A percentile compares a stretch with the other conserved stretches of the same genome.
phyloP scores from a whole-genome alignment of 2,113 vertebrate genomes.

The Piliocolobus tephrosceles region DNA sequence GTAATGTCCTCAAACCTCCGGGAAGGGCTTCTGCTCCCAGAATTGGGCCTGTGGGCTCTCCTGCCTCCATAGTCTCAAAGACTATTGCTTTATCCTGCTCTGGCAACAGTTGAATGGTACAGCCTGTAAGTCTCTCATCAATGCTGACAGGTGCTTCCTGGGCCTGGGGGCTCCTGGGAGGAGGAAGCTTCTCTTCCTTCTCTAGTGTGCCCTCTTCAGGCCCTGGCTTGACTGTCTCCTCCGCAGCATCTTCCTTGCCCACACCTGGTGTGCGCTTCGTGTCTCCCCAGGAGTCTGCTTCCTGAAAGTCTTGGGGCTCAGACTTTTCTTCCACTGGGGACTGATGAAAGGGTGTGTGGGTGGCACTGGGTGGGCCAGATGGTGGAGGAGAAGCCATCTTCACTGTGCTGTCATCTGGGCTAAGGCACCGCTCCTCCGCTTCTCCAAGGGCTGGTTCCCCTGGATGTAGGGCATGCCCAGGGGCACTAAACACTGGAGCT shows the following conservation, averaged over 20 bases:
- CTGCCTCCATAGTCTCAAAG: constrained; percentile 38
- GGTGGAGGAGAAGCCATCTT: constrained; percentile 95
- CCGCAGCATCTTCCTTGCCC: constrained; percentile 45
- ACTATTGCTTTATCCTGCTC: constrained; percentile 72
- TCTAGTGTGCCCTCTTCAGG: background rate
- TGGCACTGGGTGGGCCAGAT: constrained; percentile 94
- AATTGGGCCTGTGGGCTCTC: constrained; percentile 48
- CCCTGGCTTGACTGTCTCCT: background rate
- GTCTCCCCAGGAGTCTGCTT: constrained; percentile 76
- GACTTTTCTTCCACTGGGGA: constrained; percentile 94
- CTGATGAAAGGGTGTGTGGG: constrained; percentile 94
- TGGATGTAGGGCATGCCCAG: constrained; percentile 51
- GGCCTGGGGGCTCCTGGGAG: constrained; percentile 42
- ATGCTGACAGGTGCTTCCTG: constrained; percentile 36
- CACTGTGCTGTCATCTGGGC: constrained; percentile 96
- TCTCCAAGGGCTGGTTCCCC: constrained; percentile 82
- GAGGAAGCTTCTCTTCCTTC: background rate
- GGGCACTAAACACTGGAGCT: constrained; percentile 81
- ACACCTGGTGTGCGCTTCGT: constrained; percentile 54
- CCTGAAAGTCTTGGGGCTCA: constrained; percentile 83
- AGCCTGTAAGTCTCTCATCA: background rate
- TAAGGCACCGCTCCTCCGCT: constrained; percentile 92
- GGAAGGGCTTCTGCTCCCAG: constrained; percentile 52
- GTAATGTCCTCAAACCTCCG: constrained; percentile 43
- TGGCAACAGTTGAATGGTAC: constrained; percentile 53